Evolutionary conservation across 2,888 invertebrate species (phyloP).

Genomic region (Phortica okadai): DNA sequence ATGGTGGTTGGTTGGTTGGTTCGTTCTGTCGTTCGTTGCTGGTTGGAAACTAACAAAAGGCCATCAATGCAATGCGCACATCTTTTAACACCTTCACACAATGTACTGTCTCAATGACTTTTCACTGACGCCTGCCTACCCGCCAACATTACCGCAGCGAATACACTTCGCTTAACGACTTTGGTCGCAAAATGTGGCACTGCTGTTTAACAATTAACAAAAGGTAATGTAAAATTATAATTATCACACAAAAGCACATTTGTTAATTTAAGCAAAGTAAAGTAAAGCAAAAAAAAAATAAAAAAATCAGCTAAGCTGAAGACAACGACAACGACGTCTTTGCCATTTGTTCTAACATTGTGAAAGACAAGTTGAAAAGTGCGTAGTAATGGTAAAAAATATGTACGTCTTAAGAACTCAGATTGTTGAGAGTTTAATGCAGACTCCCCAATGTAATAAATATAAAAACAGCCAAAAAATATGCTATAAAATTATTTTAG

Average conservation of each 20-base stretch:
- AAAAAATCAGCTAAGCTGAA: slow-evolving; percentile 9
- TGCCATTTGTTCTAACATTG: neutral
- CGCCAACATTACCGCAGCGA: neutral
- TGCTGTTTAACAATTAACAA: slow-evolving; percentile 73
- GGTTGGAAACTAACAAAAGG: slow-evolving; percentile 6
- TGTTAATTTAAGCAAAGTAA: slow-evolving; percentile 72
- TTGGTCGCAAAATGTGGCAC: slow-evolving; percentile 6
- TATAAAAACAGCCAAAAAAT: slow-evolving; percentile 73
- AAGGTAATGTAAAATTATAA: slow-evolving; percentile 75
- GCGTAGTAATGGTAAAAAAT: slow-evolving; percentile 2
- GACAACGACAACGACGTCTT: slow-evolving; percentile 29
- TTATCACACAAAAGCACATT: slow-evolving; percentile 72
- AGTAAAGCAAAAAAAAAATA: slow-evolving; percentile 56
- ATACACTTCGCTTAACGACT: slow-evolving; percentile 20
- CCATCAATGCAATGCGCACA: neutral
- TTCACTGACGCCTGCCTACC: neutral
- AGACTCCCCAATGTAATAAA: slow-evolving; percentile 73
- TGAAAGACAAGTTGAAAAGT: slow-evolving; percentile 16
- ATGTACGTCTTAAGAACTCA: neutral
- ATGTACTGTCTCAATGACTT: neutral
- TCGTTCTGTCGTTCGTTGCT: neutral
- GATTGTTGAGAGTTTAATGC: neutral
- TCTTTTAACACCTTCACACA: slow-evolving; percentile 7
- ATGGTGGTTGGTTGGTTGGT: neutral
- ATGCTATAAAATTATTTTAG: too few relatives aligned